Evolutionary conservation across 2,113 vertebrate species (phyloP).

Genomic region (Pandion haliaetus): DNA sequence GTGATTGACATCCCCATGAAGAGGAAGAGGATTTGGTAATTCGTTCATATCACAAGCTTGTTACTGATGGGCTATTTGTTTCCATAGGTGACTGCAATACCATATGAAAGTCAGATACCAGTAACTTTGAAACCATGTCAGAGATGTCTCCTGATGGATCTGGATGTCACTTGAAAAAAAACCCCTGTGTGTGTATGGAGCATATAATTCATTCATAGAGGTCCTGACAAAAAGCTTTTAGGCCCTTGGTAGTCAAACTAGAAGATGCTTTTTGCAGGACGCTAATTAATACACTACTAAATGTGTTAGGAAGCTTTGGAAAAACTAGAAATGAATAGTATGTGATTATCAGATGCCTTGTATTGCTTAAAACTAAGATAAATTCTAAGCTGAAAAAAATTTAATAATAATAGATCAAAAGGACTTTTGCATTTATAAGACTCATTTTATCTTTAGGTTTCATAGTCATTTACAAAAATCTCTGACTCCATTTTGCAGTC

Average conservation of each 20-base stretch:
- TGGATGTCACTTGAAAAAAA: neutral
- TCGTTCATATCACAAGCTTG: neutral
- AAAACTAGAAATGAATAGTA: neutral
- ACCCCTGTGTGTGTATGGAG: rapidly evolving
- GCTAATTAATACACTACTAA: neutral
- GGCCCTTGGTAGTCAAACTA: neutral
- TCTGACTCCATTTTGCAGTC: neutral
- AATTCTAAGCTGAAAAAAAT: neutral
- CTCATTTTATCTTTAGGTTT: neutral
- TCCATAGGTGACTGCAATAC: neutral
- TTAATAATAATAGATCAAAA: neutral
- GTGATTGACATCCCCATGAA: neutral
- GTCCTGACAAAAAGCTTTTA: neutral
- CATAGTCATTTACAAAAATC: neutral
- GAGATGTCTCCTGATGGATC: neutral
- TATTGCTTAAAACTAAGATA: neutral
- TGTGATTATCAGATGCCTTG: neutral
- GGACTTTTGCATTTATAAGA: neutral
- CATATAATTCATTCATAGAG: neutral
- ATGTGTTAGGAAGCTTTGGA: neutral
- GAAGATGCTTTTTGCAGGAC: neutral
- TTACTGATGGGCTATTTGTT: neutral
- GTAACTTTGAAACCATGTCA: neutral
- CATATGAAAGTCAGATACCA: neutral
- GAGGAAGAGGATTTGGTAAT: neutral